Base-by-base conservation (phyloP, 2,888 invertebrate genomes). In the Chromoteleia sp. region DNA sequence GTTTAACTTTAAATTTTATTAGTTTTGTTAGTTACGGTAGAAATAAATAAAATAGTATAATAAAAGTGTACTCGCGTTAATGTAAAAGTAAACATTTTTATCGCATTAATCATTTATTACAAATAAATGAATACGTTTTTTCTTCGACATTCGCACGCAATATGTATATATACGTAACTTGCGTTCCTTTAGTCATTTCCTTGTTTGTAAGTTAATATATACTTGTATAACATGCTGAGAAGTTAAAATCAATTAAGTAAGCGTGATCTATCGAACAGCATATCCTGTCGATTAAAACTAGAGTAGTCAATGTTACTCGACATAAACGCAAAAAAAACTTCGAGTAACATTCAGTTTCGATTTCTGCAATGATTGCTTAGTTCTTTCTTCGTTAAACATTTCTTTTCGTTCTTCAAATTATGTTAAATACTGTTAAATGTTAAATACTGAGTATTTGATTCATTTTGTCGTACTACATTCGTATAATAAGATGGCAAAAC, bases 201-300 rank as follows among this genome's bases (percentile, higher is more conserved):
- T 54, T 54, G 15, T 54, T 33, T 15, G 30, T 30, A 33, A 54
- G 30, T 54, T 17, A 52, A 52, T 52, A 52, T 52, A 30, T 33
- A 33, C 36, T 33, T 56, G 19, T 19, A 56, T 56, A 56, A 56
- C 56, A 36, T 1, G 36, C 8, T 36, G n/a, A 19, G 36, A 56
- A 36, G 36, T 33, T 56, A 36, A 56, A 56, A 52, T 52, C 52
- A 15, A 15, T 15, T 52, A 52, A 52, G 30, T 36, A 15, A 33
- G 56, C 12, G 33, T 36, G 56, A 54, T 33, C 54, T 33, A 17
- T 30, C 33, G 33, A 30, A 33, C 17, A 15, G 21, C 33, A 54
- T 14, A 33, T 33, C 33, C 2, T 17, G 17, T 54, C n/a, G 33
- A 33, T 25, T 15, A 17, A 15, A 33, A 33, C 1, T 33, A 12